Conservation (phyloP, 2,113 vertebrate species). For the Malaclemys terrapin region DNA sequence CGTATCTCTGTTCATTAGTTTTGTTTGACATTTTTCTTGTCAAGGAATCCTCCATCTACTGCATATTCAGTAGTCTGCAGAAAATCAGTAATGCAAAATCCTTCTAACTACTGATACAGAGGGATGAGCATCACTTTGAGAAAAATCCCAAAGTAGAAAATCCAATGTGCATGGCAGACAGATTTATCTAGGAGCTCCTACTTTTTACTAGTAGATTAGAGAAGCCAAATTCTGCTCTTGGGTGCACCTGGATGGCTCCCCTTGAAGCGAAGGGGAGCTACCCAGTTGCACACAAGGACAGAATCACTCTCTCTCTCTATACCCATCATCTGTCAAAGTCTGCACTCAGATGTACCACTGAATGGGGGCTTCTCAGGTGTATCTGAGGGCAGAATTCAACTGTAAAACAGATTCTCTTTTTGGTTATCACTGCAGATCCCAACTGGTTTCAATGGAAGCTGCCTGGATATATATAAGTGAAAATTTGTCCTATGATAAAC, state of each 20-base stretch:
- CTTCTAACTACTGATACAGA: slow-evolving; percentile 45
- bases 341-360: not conserved
- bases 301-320: slow-evolving; percentile 29
- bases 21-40: slow-evolving; percentile 61
- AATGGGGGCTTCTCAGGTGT: not conserved
- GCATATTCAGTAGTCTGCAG: slow-evolving; percentile 21
- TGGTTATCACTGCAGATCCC: not conserved
- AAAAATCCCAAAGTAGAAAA: not conserved
- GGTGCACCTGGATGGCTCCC: slow-evolving; percentile 6
- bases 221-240: not conserved
- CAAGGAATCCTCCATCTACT: slow-evolving; percentile 38
- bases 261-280: slow-evolving; percentile 35
- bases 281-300: slow-evolving; percentile 38
- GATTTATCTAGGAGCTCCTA: slow-evolving; percentile 63
- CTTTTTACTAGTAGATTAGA: slow-evolving; percentile 6
- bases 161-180: slow-evolving; percentile 45
- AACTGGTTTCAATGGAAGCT: not conserved
- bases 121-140: slow-evolving; percentile 30
- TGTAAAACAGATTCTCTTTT: not conserved
- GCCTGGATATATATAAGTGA: not conserved
- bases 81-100: slow-evolving; percentile 54
- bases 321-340: slow-evolving; percentile 24
- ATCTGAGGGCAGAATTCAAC: not conserved
- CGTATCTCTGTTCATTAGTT: slow-evolving; percentile 18
- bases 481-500: not conserved